Base-by-base conservation (phyloP, 2,797 vertebrate genomes). In the Tarsius wallacei region DNA sequence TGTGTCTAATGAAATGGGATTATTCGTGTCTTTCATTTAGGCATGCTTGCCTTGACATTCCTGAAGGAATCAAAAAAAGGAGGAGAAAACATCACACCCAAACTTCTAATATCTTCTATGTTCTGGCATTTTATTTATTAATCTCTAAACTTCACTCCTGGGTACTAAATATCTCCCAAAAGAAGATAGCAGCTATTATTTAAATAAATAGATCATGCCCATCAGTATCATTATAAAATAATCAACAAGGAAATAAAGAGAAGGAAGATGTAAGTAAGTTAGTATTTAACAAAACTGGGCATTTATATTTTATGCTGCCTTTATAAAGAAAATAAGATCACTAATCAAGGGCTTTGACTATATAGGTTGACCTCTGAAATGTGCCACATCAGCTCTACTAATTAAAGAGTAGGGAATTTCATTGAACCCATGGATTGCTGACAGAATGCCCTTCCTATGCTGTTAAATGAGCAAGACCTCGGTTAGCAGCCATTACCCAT, bases 341-440 rank as follows among this genome's bases (percentile, higher is more conserved):
- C 80, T 53, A 86, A 24, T 87, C 51, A 93, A 92, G 22, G n/a
- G 26, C 59, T 59, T 68, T 78, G 53, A 12, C 91, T 83, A 83
- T 2, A 59, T 31, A 51, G 7, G 11, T 31, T 92, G 91, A 97
- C 87, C 63, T 95, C 73, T 83, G 70, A 94, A 97, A 89, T 55
- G 17, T 91, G 55, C n/a, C 74, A 83, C 73, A 81, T 88, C 73
- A 73, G 15, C 28, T 74, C n/a, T 70, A 76, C 94, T 98, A 96
- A 97, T 96, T 95, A 93, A 97, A 90, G 81, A 91, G 16, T 1
- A 94, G 87, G 91, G 90, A 90, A 91, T 90, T 83, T 97, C 33
- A 64, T 19, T 33, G 33, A 89, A 92, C 9, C 33, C 85, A 61
- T 55, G 12, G 63, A 83, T 93, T 87, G 78, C 94, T 93, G 93